phyloP scores from a whole-genome alignment of 2,888 invertebrate genomes.

The Drosophila mimetica region DNA sequence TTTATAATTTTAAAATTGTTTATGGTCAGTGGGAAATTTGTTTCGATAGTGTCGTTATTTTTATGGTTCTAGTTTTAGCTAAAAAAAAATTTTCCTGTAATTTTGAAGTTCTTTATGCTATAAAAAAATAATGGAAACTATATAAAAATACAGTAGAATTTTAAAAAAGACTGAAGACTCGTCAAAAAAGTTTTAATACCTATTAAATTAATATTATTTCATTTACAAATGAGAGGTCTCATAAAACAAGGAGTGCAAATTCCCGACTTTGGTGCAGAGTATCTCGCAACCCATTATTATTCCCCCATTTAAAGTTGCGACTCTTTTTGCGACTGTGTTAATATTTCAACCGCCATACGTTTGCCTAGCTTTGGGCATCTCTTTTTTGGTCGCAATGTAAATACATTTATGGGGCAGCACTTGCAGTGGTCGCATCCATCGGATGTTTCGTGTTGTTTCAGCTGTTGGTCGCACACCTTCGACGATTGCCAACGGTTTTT shows the following conservation, averaged over 20 bases:
- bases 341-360: constrained; percentile 21
- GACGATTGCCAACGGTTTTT: constrained; percentile 43
- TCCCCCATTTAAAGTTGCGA: background rate
- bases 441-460: constrained; percentile 43
- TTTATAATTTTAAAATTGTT: background rate
- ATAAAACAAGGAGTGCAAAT: background rate
- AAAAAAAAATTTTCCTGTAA: background rate
- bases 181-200: no score
- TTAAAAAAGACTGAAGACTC: no score
- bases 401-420: constrained; percentile 39
- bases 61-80: no score
- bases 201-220: no score
- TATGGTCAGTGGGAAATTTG: background rate
- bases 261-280: no score
- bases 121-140: no score
- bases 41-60: background rate
- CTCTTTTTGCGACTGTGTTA: background rate
- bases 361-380: constrained; percentile 19
- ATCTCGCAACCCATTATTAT: background rate
- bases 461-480: constrained; percentile 46
- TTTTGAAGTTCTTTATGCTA: background rate
- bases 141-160: no score
- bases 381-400: constrained; percentile 31
- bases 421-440: constrained; percentile 19
- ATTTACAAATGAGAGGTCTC: no score